Evolutionary conservation across 1,140 invertebrate genomes (phyloP), one percentile per base, ranked within the genome.

Genomic region (Sycobia sp.): DNA sequence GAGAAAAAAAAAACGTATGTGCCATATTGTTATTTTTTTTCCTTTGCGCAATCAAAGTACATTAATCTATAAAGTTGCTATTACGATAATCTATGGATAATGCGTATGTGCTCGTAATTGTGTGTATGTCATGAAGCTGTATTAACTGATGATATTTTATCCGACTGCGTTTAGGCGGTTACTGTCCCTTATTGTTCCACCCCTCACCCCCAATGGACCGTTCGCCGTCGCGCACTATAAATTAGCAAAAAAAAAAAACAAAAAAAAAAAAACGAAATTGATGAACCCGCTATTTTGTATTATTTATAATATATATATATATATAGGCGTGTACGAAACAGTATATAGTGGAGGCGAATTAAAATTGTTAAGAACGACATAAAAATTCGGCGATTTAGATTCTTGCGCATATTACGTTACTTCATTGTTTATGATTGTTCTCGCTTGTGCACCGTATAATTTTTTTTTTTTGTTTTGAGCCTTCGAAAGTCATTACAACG

Each of bases 31-130:
- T n/a, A n/a, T n/a, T n/a, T 66, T 67, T 67, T 66, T 70, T 68
- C 63, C 50, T 57, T 65, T 63, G 72, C 69, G 71, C 69, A 73
- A 71, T 73, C 73, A 74, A n/a, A 70, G 68, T 64, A 57, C 78
- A 78, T n/a, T n/a, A 76, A 76, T 72, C 73, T 74, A 76, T 58
- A n/a, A n/a, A 58, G 76, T 76, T 77, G 75, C 79, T 81, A 82
- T 80, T 71, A 73, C 70, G 66, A n/a, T 77, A 74, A 68, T 71
- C 62, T 77, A 73, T 74, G 69, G 69, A 73, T 73, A 73, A 76
- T 73, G 71, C 60, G 64, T 71, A 69, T 71, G 49, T 53, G 41
- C n/a, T n/a, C n/a, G n/a, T n/a, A n/a, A n/a, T n/a, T n/a, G n/a
- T n/a, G n/a, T n/a, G n/a, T n/a, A n/a, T n/a, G n/a, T n/a, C n/a